These are phyloP conservation scores for Mirza zaza DNA, from an alignment of 2,113 vertebrate species.

Conservation along the genomic window DNA sequence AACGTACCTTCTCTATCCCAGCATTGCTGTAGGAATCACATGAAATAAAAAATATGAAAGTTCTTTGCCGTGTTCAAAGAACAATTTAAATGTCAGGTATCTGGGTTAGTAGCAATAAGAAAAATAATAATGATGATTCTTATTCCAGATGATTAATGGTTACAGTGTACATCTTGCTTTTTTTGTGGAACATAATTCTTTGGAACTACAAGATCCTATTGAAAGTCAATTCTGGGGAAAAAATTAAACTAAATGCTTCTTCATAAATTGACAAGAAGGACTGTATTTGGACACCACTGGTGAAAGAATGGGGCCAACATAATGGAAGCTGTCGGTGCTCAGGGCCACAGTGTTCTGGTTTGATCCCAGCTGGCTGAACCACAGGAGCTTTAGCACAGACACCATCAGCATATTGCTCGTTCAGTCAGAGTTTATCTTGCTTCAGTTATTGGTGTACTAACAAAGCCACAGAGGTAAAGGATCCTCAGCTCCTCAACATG, in stretches of 20 bases:
- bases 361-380: constrained; percentile 43
- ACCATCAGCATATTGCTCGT: constrained; percentile 33
- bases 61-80: background rate
- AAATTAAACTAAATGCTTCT: constrained; percentile 49
- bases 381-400: constrained; percentile 3
- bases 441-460: constrained; percentile 53
- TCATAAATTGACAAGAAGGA: constrained; percentile 19
- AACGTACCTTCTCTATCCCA: background rate
- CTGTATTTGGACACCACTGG: background rate
- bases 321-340: background rate
- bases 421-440: constrained; percentile 58
- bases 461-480: background rate
- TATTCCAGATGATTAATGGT: background rate
- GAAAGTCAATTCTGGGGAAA: background rate
- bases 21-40: background rate
- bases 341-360: background rate
- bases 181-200: background rate
- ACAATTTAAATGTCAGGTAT: background rate
- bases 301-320: constrained; percentile 44
- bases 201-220: background rate
- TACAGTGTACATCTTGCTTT: background rate
- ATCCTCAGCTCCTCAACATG: constrained; percentile 16
- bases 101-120: background rate
- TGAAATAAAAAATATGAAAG: background rate
- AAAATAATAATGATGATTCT: background rate